Base-by-base conservation (phyloP, 2,797 vertebrate species). In the Notolabrus celidotus region DNA sequence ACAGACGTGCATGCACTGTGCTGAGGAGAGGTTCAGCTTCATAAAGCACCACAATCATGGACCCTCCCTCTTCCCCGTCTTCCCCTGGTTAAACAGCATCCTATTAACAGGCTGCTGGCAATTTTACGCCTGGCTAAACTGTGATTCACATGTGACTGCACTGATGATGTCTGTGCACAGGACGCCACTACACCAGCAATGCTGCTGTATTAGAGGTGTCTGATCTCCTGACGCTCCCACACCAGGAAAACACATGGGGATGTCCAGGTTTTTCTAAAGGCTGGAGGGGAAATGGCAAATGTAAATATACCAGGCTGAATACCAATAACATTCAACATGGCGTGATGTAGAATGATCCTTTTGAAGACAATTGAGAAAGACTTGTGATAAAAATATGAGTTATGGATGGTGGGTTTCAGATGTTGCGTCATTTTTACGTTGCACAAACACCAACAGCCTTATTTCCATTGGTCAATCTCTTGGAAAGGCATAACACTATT, bases 121-220 rank as follows among this genome's bases (percentile, higher is more conserved):
- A 91, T 92, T 92, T 92, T 88, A 81, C 41, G 62, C 87, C 77
- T 84, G 75, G 74, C 61, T 92, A 29, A 62, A 56, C 85, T 66
- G 61, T 80, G 85, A 87, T 87, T 85, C 79, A 71, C 87, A 81
- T 80, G 71, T 64, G 84, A 41, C 68, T 70, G 45, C 67, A 34
- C 71, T 67, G 77, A 80, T 74, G 73, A 82, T 77, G 80, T 73
- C 83, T 57, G 66, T 27, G 38, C 53, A 59, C 11, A 23, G 33
- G 58, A 51, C 77, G 59, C 54, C 61, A 16, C 61, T 59, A 2
- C 27, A 68, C 41, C 69, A 70, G 60, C 65, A n/a, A 8, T 2
- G 45, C 33, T 17, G 52, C 49, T 54, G 45, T 5, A 16, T 51
- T 16, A 20, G 50, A 54, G 51, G 27, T 39, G 43, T 66, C 61